These are phyloP conservation scores for Pollachius pollachius DNA, from an alignment of 2,113 vertebrate genomes.

Conservation along the genomic window DNA sequence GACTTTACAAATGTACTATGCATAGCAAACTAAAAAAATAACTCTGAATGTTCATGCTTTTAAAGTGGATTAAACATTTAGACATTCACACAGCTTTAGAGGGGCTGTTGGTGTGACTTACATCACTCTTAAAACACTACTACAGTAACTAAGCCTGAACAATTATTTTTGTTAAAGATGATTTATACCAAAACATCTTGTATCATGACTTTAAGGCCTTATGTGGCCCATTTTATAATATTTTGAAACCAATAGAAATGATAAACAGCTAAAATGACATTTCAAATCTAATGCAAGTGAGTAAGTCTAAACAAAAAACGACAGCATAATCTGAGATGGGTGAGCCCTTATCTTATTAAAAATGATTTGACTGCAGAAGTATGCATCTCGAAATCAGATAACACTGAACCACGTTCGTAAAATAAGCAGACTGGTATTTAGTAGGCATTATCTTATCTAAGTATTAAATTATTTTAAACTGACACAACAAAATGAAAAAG, in stretches of 20 bases:
- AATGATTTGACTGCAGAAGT: not conserved
- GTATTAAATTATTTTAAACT: conserved; percentile 39
- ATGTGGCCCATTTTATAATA: too few species aligned
- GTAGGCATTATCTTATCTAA: not conserved
- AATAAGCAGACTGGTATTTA: not conserved
- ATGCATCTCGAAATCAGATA: not conserved
- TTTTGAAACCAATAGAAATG: not conserved
- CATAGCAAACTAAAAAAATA: conserved; percentile 23
- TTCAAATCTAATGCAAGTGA: not conserved
- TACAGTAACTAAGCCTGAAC: not conserved
- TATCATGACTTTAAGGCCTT: too few species aligned
- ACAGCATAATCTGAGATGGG: not conserved
- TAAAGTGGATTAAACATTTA: not conserved
- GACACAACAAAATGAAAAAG: conserved; percentile 45
- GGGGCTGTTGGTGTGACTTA: not conserved
- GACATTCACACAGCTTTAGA: not conserved
- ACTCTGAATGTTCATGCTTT: not conserved
- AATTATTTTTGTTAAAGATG: conserved; percentile 1
- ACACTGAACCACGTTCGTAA: not conserved
- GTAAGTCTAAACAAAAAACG: not conserved
- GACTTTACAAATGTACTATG: conserved; percentile 18
- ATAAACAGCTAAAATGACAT: not conserved
- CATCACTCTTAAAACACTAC: not conserved
- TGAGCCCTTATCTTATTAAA: too few species aligned
- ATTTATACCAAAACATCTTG: too few species aligned